Percentiles rank a stretch among this genome's conserved stretches.
phyloP scores from a whole-genome alignment of 1,140 invertebrate genomes.

The Polypedilum vanderplanki region DNA sequence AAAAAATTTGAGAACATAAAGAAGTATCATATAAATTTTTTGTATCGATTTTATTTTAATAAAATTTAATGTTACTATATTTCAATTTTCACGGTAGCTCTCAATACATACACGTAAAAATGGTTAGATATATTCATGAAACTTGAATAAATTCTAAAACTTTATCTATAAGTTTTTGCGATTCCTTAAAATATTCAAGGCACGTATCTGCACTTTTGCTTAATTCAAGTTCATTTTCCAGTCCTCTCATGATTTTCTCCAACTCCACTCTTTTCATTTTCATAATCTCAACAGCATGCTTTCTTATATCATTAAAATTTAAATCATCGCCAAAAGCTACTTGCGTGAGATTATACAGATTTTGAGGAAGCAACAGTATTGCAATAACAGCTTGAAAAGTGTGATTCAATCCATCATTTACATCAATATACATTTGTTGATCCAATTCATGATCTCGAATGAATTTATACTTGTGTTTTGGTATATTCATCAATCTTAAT shows the following conservation, averaged over 20 bases:
- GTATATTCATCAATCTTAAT: conserved; percentile 36
- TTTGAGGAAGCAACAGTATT: conserved; percentile 41
- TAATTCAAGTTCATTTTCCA: conserved; percentile 34
- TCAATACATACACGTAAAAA: background rate
- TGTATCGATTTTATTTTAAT: background rate
- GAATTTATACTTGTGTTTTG: conserved; percentile 47
- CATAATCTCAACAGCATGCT: conserved; percentile 35
- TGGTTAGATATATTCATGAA: background rate
- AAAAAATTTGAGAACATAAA: background rate
- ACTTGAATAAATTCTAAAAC: background rate
- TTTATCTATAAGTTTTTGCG: conserved; percentile 28
- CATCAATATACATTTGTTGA: conserved; percentile 43
- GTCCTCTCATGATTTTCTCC: conserved; percentile 33
- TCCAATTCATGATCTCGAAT: conserved; percentile 46
- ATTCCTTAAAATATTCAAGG: conserved; percentile 37
- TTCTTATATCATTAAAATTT: conserved; percentile 36
- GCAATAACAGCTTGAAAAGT: conserved; percentile 45
- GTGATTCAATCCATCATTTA: conserved; percentile 43
- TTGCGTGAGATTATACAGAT: conserved; percentile 38
- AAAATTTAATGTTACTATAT: background rate
- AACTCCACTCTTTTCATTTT: conserved; percentile 38
- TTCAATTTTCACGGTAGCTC: background rate
- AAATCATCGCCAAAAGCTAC: conserved; percentile 39
- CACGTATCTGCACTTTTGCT: conserved; percentile 35
- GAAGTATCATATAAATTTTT: background rate